Evolutionary conservation across 2,888 invertebrate species (phyloP), one percentile per base, ranked within the genome.

Genomic region (Heliconius hortense): DNA sequence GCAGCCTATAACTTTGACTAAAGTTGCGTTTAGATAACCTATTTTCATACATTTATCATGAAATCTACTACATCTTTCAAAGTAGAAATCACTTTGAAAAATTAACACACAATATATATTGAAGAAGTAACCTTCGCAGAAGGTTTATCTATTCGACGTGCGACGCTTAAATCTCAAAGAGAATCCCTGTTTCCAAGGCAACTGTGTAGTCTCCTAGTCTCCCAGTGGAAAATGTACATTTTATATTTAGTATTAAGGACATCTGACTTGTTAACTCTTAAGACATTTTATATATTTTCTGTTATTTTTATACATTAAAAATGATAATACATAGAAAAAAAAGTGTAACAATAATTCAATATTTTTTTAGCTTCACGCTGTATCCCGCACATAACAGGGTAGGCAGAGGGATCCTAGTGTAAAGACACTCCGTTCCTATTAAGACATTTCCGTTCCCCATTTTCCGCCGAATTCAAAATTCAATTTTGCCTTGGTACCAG

Each of bases 161-260:
- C 43, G 15, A 43, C 43, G 24, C 39, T 68, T 68, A 28, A 10
- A 43, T 68, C 31, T 68, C 53, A 53, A 53, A 53, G 69, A 31
- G n/a, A 56, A 35, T 73, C 63, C 69, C 68, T n/a, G 66, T 66
- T 67, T 63, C 63, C 73, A 76, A 68, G 76, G 76, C 53, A 71
- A 75, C 63, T 48, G 5, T 18, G 48, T 48, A 48, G 31, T 8
- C 31, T 31, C 7, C 43, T 43, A 28, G 28, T 69, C 62, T 76
- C 72, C 76, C 76, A 43, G 39, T 63, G 72, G 76, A 53, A 72
- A 72, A 43, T 67, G 24, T 21, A 31, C 60, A n/a, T 4, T 76
- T 72, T 76, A 69, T 76, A 69, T 72, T 28, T 63, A 73, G 53
- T 69, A 21, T 15, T 31, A 56, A 56, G 69, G 31, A 53, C 69